phyloP scores from a whole-genome alignment of 1,140 invertebrate genomes.

The Pectinophora gossypiella region DNA sequence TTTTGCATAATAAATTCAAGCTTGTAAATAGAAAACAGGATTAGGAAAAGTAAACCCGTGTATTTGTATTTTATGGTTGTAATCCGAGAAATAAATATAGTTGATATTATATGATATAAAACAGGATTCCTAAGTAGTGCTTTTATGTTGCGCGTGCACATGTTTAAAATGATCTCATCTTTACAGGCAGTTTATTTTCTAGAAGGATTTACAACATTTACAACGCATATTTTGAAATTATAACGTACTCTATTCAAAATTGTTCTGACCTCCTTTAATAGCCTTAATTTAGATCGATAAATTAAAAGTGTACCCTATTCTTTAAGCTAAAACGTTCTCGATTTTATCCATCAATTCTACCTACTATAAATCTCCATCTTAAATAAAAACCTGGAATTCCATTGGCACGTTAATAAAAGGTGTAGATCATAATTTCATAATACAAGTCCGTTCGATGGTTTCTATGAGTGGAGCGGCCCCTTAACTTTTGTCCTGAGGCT shows the following conservation, averaged over 20 bases:
- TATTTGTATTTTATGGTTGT: background rate
- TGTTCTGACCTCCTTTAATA: too few species aligned
- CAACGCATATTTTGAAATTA: too few species aligned
- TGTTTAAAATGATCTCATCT: too few species aligned
- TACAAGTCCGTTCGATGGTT: background rate
- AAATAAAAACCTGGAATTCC: background rate
- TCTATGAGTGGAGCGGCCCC: background rate
- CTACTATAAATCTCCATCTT: too few species aligned
- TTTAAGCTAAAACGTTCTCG: too few species aligned
- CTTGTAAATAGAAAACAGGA: background rate
- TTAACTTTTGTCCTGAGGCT: conserved; percentile 6
- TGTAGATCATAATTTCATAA: background rate
- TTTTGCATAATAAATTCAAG: conserved; percentile 1
- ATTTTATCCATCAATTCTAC: background rate
- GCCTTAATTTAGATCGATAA: background rate
- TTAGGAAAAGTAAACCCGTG: background rate
- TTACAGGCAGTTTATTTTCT: too few species aligned
- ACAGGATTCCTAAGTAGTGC: too few species aligned
- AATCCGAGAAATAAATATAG: background rate
- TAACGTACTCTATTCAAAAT: too few species aligned
- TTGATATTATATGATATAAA: too few species aligned
- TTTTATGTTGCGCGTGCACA: too few species aligned
- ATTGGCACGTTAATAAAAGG: background rate
- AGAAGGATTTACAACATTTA: too few species aligned
- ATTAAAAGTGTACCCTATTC: background rate